Conservation (phyloP, 2,888 invertebrate genomes). For the Caenorhabditis afra region DNA sequence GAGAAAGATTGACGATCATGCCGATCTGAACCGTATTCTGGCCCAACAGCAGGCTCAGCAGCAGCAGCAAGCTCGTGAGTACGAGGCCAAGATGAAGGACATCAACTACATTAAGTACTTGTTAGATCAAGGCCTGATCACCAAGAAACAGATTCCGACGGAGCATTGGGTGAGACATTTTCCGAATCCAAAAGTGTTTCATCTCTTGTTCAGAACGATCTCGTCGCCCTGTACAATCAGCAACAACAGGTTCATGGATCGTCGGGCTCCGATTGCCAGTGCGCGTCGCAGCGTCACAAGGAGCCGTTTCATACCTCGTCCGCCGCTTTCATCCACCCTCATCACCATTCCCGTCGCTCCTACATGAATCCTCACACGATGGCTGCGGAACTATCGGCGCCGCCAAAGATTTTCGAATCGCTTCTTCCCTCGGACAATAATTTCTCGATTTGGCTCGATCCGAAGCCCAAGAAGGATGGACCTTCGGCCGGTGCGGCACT, state of each 20-base stretch:
- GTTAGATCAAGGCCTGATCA: slow-evolving; percentile 8
- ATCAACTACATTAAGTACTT: slow-evolving; percentile 18
- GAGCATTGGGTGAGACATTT: slow-evolving; percentile 14
- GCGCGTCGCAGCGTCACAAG: neutral
- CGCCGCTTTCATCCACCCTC: slow-evolving; percentile 3
- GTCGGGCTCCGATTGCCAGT: neutral
- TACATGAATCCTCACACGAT: neutral
- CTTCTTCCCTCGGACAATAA: slow-evolving; percentile 46
- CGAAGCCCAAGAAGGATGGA: slow-evolving; percentile 30
- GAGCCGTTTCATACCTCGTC: neutral
- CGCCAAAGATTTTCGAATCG: slow-evolving; percentile 47
- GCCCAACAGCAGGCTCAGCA: slow-evolving; percentile 10
- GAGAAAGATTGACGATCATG: slow-evolving; percentile 3
- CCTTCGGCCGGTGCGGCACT: too few relatives aligned
- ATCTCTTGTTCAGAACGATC: slow-evolving; percentile 20
- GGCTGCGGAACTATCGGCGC: slow-evolving; percentile 7
- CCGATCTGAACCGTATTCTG: slow-evolving; percentile 13
- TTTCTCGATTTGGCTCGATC: slow-evolving; percentile 59
- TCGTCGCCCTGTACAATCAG: neutral
- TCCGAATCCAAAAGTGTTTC: neutral
- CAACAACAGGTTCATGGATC: neutral
- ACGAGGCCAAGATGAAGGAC: slow-evolving; percentile 23
- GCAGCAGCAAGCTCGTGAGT: neutral
- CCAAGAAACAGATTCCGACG: slow-evolving; percentile 1
- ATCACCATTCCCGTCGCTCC: slow-evolving; percentile 1